phyloP scores from a whole-genome alignment of 2,888 invertebrate species.

The Dynastes maya region DNA sequence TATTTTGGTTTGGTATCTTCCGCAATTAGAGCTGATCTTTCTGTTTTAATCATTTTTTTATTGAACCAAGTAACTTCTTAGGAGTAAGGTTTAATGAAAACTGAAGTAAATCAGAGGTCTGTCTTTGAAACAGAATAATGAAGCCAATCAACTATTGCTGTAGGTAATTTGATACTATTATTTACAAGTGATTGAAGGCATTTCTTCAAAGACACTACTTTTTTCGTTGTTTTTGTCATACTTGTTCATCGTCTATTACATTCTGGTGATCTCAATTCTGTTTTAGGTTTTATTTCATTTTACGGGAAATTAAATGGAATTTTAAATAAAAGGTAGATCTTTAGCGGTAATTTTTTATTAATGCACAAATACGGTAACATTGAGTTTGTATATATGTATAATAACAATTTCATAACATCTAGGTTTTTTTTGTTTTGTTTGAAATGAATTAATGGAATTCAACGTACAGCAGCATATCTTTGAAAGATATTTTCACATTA shows the following conservation, averaged over 20 bases:
- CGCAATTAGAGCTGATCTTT: constrained; percentile 73
- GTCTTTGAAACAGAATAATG: constrained; percentile 59
- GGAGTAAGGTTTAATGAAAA: constrained; percentile 1
- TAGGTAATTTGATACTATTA: constrained; percentile 60
- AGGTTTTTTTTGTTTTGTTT: constrained; percentile 62
- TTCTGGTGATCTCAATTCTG: background rate
- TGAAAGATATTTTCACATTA: background rate
- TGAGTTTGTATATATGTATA: constrained; percentile 71
- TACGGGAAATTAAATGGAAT: background rate
- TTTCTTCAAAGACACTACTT: constrained; percentile 20
- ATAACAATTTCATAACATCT: constrained; percentile 69
- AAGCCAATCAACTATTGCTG: constrained; percentile 63
- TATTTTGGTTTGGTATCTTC: constrained; percentile 70
- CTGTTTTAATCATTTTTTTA: constrained; percentile 60
- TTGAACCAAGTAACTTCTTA: background rate
- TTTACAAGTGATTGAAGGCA: constrained; percentile 18
- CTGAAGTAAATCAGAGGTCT: constrained; percentile 32
- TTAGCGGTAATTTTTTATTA: constrained; percentile 68
- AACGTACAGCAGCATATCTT: background rate
- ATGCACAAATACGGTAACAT: constrained; percentile 72
- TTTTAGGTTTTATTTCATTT: background rate
- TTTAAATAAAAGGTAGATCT: constrained; percentile 49
- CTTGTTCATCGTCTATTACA: background rate
- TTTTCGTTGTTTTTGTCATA: constrained; percentile 6
- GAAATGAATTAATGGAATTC: constrained; percentile 63